phyloP scores from a whole-genome alignment of 2,113 vertebrate species.

The Tretioscincus oriximinensis region DNA sequence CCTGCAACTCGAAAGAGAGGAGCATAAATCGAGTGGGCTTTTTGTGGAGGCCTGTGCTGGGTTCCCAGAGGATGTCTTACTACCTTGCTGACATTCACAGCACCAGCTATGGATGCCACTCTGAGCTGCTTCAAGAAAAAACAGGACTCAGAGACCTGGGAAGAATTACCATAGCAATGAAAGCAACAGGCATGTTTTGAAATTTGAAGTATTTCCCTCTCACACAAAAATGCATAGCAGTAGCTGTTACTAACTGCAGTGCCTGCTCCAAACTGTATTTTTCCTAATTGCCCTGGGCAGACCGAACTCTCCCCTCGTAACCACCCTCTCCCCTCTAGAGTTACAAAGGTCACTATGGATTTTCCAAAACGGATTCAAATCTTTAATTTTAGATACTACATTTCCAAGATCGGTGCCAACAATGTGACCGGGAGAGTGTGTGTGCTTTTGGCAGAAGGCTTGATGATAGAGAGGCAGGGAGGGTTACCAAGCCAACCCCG shows the following conservation, averaged over 20 bases:
- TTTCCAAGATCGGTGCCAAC: conserved; percentile 68
- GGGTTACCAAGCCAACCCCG: conserved; percentile 45
- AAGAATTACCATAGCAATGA: neutral
- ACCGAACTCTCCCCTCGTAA: conserved; percentile 47
- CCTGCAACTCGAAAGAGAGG: no score
- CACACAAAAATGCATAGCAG: conserved; percentile 2
- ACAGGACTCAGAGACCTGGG: neutral
- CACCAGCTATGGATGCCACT: neutral
- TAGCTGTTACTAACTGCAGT: neutral
- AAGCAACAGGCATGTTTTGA: neutral
- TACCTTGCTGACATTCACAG: no score
- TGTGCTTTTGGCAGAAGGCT: no score
- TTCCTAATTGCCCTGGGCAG: conserved; percentile 20
- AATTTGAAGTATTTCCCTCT: neutral
- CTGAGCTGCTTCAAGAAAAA: neutral
- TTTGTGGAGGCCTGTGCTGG: no score
- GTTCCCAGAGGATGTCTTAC: no score
- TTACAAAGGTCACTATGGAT: conserved; percentile 63
- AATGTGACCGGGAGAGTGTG: conserved; percentile 50
- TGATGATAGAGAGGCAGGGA: conserved; percentile 28
- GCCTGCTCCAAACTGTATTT: conserved; percentile 29
- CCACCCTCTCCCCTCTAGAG: conserved; percentile 38
- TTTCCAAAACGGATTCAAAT: conserved; percentile 69
- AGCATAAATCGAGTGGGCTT: no score
- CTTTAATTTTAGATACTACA: conserved; percentile 69